Evolutionary conservation across 2,797 vertebrate genomes (phyloP).

Genomic region (Cercopithecus neglectus): DNA sequence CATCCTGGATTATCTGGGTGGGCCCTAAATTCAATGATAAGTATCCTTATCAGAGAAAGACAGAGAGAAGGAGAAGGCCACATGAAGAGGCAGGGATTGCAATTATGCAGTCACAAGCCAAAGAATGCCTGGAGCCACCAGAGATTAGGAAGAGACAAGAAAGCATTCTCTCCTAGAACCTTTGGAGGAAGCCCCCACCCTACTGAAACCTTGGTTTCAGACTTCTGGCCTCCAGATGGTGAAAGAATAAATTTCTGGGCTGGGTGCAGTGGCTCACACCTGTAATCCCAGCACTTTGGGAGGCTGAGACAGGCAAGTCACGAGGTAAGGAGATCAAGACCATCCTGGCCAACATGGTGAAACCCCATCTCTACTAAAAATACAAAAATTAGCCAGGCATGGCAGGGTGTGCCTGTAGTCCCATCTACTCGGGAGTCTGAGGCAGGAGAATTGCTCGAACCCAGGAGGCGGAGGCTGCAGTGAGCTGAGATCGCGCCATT

Average conservation of each 20-base stretch:
- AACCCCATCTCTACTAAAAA: too few relatives aligned
- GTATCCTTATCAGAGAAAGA: not conserved
- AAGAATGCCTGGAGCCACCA: not conserved
- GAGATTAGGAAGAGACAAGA: not conserved
- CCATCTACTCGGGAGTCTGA: too few relatives aligned
- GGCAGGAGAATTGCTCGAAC: too few relatives aligned
- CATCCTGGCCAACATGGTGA: too few relatives aligned
- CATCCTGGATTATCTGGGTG: not conserved
- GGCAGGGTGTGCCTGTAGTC: too few relatives aligned
- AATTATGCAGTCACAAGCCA: not conserved
- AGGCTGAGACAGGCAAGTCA: too few relatives aligned
- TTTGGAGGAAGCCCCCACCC: not conserved
- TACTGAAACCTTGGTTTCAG: not conserved
- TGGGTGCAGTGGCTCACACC: too few relatives aligned
- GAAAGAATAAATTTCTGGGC: not conserved
- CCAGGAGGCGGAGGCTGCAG: too few relatives aligned
- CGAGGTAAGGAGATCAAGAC: too few relatives aligned
- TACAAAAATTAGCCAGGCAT: too few relatives aligned
- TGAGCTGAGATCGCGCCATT: too few relatives aligned
- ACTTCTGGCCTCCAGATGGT: not conserved
- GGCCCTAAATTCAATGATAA: not conserved
- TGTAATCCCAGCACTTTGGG: too few relatives aligned
- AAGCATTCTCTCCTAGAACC: not conserved
- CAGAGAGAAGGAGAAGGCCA: not conserved
- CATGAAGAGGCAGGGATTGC: not conserved